Base-by-base conservation (phyloP, 2,113 vertebrate genomes). In the Promerops cafer region DNA sequence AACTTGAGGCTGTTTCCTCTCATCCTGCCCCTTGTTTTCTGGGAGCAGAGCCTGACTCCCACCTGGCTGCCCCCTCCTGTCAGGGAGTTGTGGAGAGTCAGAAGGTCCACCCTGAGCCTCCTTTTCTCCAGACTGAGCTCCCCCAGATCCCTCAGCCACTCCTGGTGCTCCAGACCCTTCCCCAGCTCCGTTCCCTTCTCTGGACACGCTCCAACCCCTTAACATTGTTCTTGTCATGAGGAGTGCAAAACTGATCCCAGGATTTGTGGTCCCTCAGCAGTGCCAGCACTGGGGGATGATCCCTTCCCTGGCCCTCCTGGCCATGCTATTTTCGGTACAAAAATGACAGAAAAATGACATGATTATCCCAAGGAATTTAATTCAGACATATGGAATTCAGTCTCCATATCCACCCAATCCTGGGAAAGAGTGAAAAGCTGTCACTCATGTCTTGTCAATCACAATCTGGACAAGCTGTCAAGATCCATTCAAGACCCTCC, bases 1-100 rank as follows among this genome's bases (percentile, higher is more conserved):
- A 20, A 7, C 18, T 4, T 33, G 54, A 24, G 22, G 26, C 18
- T 2, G 4, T 42, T 83, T 19, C 30, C 6, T 28, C 87, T 56
- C 3, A 2, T 37, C 18, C 27, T 35, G 17, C 31, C 30, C n/a
- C 16, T 37, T 61, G 13, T 54, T 35, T 5, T 8, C 31, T 37
- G 37, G 15, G 27, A 74, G 27, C 18, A 65, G 37, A 59, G 0
- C 37, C 52, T 0, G 3, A 74, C 3, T 3, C 4, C 5, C 1
- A n/a, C 6, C 27, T 10, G 28, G 22, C 16, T 66, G 4, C 0
- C 0, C 8, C 2, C 8, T 39, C 54, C 15, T 61, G 0, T 23
- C 35, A 69, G 26, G 63, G 35, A 75, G 0, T 26, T 60, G 7
- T 23, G 47, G 0, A 31, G 39, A 42, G 1, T 2, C 11, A 56